A percentile compares a stretch with the other conserved stretches of the same genome.
Evolutionary conservation across 2,797 vertebrate genomes (phyloP).

Genomic region (Eulemur rubriventer): DNA sequence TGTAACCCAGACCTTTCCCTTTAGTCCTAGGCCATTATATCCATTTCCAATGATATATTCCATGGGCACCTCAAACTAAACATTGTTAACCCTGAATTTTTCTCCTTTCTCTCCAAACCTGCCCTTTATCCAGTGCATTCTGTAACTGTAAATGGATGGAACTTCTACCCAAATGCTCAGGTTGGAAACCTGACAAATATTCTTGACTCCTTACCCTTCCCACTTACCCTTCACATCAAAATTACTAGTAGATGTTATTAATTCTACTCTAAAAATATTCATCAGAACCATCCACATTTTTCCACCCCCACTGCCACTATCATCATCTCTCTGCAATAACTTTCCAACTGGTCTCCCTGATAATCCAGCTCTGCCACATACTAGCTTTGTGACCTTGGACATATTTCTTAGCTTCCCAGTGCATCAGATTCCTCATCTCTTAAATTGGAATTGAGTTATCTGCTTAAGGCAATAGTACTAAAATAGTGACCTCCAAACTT

Average conservation of each 20-base stretch:
- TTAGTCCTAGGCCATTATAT: background rate
- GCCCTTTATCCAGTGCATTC: background rate
- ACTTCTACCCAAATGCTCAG: background rate
- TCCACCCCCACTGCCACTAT: accelerated
- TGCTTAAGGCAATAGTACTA: background rate
- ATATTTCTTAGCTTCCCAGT: background rate
- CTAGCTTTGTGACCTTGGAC: background rate
- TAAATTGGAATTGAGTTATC: background rate
- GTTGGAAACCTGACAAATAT: background rate
- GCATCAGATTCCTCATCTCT: background rate
- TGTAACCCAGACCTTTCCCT: background rate
- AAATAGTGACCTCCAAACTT: background rate
- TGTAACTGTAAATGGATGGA: background rate
- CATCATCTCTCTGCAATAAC: background rate
- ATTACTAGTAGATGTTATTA: background rate
- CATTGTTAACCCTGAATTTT: background rate
- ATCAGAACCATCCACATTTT: background rate
- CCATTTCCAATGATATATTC: background rate
- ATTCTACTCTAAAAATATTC: background rate
- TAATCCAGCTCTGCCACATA: background rate
- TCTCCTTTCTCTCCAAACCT: background rate
- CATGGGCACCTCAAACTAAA: background rate
- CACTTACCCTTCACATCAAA: background rate
- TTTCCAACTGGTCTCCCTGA: background rate
- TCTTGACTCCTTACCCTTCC: background rate